Conservation (phyloP, 2,113 vertebrate species). For the Sisor rabdophorus region DNA sequence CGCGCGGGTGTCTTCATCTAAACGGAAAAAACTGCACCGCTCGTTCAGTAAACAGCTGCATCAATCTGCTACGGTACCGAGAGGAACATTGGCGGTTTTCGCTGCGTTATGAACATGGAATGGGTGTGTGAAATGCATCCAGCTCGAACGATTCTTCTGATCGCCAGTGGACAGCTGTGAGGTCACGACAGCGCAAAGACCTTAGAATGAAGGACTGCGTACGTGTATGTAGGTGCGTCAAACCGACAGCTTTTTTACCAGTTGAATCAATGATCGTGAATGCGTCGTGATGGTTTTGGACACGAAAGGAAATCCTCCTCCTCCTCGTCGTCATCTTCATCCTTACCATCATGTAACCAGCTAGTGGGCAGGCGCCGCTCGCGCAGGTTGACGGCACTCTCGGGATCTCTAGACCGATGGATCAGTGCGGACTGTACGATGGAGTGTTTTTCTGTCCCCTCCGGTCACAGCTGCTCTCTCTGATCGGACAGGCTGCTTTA, state of each 20-base stretch:
- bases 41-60: neutral
- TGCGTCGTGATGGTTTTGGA: slow-evolving; percentile 53
- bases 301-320: slow-evolving; percentile 33
- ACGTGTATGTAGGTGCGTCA: neutral
- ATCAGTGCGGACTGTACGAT: slow-evolving; percentile 46
- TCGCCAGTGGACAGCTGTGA: slow-evolving; percentile 41
- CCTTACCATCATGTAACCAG: slow-evolving; percentile 47
- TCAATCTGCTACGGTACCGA: neutral
- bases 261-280: slow-evolving; percentile 35
- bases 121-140: slow-evolving; percentile 26
- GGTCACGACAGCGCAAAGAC: slow-evolving; percentile 23
- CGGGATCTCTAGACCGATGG: slow-evolving; percentile 29
- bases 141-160: slow-evolving; percentile 22
- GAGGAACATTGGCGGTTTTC: slow-evolving; percentile 1
- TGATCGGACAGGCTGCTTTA: slow-evolving; percentile 14
- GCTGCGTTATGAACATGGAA: slow-evolving; percentile 29
- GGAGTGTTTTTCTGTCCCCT: slow-evolving; percentile 36
- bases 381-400: slow-evolving; percentile 56
- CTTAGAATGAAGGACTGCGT: slow-evolving; percentile 4
- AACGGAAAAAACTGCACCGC: slow-evolving; percentile 6
- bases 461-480: slow-evolving; percentile 13
- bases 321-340: neutral
- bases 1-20: neutral
- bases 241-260: neutral
- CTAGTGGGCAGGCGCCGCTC: slow-evolving; percentile 39